Percentiles rank a stretch among this genome's conserved stretches.
These are phyloP conservation scores for Epistrophella euchroma DNA, from an alignment of 2,888 invertebrate species.

Conservation along the genomic window DNA sequence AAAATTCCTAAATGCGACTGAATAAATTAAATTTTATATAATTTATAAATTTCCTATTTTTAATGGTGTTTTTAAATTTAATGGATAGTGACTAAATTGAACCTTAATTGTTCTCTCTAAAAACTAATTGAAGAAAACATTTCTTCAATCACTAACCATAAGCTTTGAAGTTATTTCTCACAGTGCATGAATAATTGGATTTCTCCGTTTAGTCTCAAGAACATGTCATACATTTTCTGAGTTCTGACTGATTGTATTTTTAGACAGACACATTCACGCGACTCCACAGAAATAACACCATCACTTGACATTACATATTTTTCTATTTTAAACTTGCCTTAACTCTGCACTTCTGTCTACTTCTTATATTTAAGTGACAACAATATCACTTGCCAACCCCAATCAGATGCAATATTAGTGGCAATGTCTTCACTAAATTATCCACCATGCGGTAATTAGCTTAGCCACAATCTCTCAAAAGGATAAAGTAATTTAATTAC, in stretches of 20 bases:
- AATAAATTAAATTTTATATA: no score
- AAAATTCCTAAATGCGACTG: no score
- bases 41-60: no score
- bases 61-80: no score
- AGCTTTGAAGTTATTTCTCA: slow-evolving; percentile 41
- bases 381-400: slow-evolving; percentile 51
- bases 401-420: slow-evolving; percentile 60
- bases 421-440: slow-evolving; percentile 76
- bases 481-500: slow-evolving; percentile 74
- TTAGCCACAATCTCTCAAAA: slow-evolving; percentile 51
- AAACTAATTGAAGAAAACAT: no score
- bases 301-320: slow-evolving; percentile 64
- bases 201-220: slow-evolving; percentile 21
- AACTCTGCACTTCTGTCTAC: slow-evolving; percentile 7
- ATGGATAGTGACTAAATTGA: no score
- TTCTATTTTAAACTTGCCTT: slow-evolving; percentile 58
- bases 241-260: slow-evolving; percentile 65
- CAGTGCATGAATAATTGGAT: slow-evolving; percentile 65
- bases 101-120: no score
- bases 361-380: slow-evolving; percentile 32
- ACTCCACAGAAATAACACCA: slow-evolving; percentile 50
- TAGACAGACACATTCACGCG: slow-evolving; percentile 61
- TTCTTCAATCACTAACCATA: no score
- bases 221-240: slow-evolving; percentile 64
- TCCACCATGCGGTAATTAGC: slow-evolving; percentile 69